A percentile compares a stretch with the other conserved stretches of the same genome.
These are phyloP conservation scores for Isotomurus palustris DNA, from an alignment of 2,888 invertebrate species.

Conservation along the genomic window DNA sequence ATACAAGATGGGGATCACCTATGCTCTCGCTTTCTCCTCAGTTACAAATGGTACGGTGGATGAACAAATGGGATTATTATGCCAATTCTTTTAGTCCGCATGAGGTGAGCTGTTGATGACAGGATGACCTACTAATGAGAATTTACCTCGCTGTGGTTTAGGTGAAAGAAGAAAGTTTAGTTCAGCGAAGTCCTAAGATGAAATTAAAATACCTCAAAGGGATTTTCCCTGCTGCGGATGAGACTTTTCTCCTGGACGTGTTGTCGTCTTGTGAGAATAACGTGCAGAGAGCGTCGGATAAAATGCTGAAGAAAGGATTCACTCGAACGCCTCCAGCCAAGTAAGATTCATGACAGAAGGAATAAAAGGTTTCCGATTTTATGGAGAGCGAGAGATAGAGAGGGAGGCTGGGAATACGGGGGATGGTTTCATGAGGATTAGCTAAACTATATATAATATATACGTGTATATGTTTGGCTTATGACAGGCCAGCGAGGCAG, in stretches of 20 bases:
- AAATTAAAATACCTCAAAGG: slow-evolving; percentile 91
- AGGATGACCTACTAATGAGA: too few relatives aligned
- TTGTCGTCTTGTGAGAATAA: slow-evolving; percentile 77
- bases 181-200: slow-evolving; percentile 65
- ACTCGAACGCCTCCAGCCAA: slow-evolving; percentile 62
- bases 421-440: too few relatives aligned
- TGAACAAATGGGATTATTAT: not conserved
- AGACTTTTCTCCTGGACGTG: slow-evolving; percentile 76
- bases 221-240: slow-evolving; percentile 84
- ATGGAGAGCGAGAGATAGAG: not conserved
- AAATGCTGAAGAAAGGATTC: slow-evolving; percentile 73
- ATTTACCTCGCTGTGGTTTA: slow-evolving; percentile 8
- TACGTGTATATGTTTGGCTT: slow-evolving; percentile 5
- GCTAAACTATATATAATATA: slow-evolving; percentile 16
- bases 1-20: slow-evolving; percentile 42
- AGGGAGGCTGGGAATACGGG: not conserved
- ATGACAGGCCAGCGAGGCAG: slow-evolving; percentile 42
- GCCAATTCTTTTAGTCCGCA: not conserved
- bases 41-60: slow-evolving; percentile 39
- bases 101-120: too few relatives aligned
- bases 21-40: slow-evolving; percentile 45
- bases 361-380: slow-evolving; percentile 16
- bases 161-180: slow-evolving; percentile 38
- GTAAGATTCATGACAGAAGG: slow-evolving; percentile 29
- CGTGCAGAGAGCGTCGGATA: slow-evolving; percentile 81